phyloP scores from a whole-genome alignment of 2,797 vertebrate species.

The Typhlichthys subterraneus region DNA sequence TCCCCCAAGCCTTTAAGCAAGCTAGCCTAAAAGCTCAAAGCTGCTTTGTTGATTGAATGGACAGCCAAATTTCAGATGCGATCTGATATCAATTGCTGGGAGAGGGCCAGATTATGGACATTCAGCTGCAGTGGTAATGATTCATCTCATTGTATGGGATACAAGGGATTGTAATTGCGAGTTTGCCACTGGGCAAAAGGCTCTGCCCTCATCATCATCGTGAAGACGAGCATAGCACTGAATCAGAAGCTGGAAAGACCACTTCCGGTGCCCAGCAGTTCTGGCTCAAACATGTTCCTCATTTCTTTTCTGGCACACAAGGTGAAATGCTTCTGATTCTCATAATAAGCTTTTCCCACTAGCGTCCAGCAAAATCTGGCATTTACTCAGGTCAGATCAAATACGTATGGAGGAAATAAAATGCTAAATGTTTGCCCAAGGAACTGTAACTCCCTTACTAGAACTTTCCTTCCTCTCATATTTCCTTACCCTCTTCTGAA shows the following conservation, averaged over 20 bases:
- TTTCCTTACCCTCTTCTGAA: slow-evolving; percentile 1
- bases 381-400: slow-evolving; percentile 55
- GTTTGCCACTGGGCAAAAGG: slow-evolving; percentile 36
- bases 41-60: slow-evolving; percentile 71
- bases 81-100: slow-evolving; percentile 67
- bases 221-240: slow-evolving; percentile 16
- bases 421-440: slow-evolving; percentile 50
- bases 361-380: slow-evolving; percentile 48
- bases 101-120: slow-evolving; percentile 62
- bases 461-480: slow-evolving; percentile 9
- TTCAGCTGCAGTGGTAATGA: slow-evolving; percentile 66
- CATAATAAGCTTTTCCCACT: slow-evolving; percentile 54
- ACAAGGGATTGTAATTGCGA: slow-evolving; percentile 56
- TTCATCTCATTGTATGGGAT: slow-evolving; percentile 58
- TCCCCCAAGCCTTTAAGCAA: slow-evolving; percentile 64
- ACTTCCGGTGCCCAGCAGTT: slow-evolving; percentile 11
- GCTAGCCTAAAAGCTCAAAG: slow-evolving; percentile 56
- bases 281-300: slow-evolving; percentile 23
- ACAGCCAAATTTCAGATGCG: slow-evolving; percentile 64
- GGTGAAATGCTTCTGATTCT: slow-evolving; percentile 42
- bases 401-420: slow-evolving; percentile 45
- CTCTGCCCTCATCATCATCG: slow-evolving; percentile 25
- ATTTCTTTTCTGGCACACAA: slow-evolving; percentile 35
- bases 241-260: slow-evolving; percentile 11
- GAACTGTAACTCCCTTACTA: slow-evolving; percentile 33